phyloP scores from a whole-genome alignment of 2,888 invertebrate genomes.

The Automeris io region DNA sequence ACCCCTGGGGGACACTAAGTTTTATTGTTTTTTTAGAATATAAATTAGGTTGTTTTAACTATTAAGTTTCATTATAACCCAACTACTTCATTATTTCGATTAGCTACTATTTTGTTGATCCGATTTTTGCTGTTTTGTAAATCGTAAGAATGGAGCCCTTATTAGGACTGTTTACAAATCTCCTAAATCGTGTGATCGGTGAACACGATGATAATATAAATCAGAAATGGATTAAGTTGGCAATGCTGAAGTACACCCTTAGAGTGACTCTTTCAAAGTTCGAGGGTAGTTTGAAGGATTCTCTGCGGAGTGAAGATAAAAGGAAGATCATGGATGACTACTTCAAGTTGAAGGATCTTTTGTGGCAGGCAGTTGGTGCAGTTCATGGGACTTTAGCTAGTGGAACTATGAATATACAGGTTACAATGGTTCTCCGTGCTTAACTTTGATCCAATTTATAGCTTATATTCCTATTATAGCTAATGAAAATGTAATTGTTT shows the following conservation, averaged over 20 bases:
- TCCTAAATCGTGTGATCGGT: constrained; percentile 30
- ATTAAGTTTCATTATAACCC: too few species aligned
- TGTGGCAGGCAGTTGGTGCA: constrained; percentile 55
- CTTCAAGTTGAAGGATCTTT: constrained; percentile 38
- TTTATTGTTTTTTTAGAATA: too few species aligned
- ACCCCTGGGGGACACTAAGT: neutral
- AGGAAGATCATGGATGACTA: constrained; percentile 35
- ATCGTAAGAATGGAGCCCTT: constrained; percentile 7
- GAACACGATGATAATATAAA: constrained; percentile 25
- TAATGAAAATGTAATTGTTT: neutral
- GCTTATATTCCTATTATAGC: too few species aligned
- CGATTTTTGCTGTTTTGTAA: neutral
- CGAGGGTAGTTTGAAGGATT: constrained; percentile 31
- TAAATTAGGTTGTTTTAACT: too few species aligned
- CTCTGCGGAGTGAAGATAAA: constrained; percentile 28
- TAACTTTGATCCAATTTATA: too few species aligned
- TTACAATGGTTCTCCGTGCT: constrained; percentile 14
- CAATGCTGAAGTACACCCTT: constrained; percentile 41
- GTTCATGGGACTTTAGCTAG: constrained; percentile 42
- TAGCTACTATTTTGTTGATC: neutral
- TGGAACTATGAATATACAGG: constrained; percentile 19
- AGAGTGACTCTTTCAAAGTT: constrained; percentile 37
- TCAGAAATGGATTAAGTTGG: constrained; percentile 54
- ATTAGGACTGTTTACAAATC: constrained; percentile 25
- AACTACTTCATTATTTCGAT: too few species aligned